Conservation (phyloP, 2,113 vertebrate species). For the Podocnemis expansa region DNA sequence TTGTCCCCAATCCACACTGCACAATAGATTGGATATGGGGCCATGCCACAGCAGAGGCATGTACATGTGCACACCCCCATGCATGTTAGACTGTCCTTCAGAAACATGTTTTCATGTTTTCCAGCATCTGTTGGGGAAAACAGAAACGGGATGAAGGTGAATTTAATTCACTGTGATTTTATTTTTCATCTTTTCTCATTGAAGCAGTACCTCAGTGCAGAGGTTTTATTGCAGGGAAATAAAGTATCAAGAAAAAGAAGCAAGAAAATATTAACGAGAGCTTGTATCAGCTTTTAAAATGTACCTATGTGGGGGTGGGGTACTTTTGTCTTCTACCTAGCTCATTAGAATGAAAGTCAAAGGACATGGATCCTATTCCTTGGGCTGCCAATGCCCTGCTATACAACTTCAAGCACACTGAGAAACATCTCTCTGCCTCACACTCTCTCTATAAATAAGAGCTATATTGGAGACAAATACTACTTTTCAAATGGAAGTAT, state of each 20-base stretch:
- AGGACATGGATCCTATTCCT: neutral
- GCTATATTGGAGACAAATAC: neutral
- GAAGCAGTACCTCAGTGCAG: neutral
- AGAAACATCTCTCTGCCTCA: neutral
- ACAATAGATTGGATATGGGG: too few species aligned
- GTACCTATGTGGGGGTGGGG: neutral
- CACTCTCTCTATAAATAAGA: neutral
- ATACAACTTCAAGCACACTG: too few species aligned
- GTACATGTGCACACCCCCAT: neutral
- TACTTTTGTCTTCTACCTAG: neutral
- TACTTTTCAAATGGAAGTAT: neutral
- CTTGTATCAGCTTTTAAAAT: neutral
- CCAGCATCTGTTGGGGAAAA: slow-evolving; percentile 40
- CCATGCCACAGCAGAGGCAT: neutral
- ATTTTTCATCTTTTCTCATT: slow-evolving; percentile 51
- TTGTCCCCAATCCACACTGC: too few species aligned
- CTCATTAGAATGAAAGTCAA: neutral
- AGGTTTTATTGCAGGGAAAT: slow-evolving; percentile 3
- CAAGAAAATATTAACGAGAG: too few species aligned
- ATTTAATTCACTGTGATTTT: slow-evolving; percentile 60
- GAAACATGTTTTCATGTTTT: neutral
- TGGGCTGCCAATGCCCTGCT: neutral
- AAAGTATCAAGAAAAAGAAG: neutral
- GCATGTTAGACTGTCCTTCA: neutral
- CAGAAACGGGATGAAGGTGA: slow-evolving; percentile 63